These are phyloP conservation scores for Dinomys branickii DNA, from an alignment of 2,113 vertebrate species.

Conservation along the genomic window DNA sequence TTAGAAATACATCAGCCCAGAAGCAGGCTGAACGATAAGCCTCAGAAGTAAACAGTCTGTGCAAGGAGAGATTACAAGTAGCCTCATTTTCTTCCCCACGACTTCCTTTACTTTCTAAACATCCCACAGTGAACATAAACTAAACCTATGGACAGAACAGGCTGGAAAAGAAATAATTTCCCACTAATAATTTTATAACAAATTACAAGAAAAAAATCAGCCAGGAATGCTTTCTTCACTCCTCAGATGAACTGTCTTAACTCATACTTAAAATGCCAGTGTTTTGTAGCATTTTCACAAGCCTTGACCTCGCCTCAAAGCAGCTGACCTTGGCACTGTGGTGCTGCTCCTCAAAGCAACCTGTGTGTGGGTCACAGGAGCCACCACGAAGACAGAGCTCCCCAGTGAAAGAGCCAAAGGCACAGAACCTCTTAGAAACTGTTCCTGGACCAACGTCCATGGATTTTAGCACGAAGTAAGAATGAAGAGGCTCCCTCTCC, in stretches of 20 bases:
- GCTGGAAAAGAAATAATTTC: not conserved
- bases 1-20: not conserved
- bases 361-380: rapidly evolving
- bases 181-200: not conserved
- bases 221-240: not conserved
- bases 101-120: not conserved
- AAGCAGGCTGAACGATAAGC: not conserved
- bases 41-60: rapidly evolving
- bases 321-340: not conserved
- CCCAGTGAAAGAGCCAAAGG: not conserved
- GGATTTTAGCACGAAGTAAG: not conserved
- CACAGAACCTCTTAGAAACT: not conserved
- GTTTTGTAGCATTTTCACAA: rapidly evolving
- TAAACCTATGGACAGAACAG: not conserved
- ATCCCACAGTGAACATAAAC: not conserved
- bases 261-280: rapidly evolving
- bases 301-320: not conserved
- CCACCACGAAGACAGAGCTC: not conserved
- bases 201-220: too few species aligned
- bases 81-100: not conserved
- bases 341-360: rapidly evolving
- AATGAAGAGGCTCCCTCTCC: not conserved
- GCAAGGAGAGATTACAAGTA: not conserved
- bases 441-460: not conserved
- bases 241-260: rapidly evolving